Base-by-base conservation (phyloP, 2,797 vertebrate genomes). In the Danio choprae region DNA sequence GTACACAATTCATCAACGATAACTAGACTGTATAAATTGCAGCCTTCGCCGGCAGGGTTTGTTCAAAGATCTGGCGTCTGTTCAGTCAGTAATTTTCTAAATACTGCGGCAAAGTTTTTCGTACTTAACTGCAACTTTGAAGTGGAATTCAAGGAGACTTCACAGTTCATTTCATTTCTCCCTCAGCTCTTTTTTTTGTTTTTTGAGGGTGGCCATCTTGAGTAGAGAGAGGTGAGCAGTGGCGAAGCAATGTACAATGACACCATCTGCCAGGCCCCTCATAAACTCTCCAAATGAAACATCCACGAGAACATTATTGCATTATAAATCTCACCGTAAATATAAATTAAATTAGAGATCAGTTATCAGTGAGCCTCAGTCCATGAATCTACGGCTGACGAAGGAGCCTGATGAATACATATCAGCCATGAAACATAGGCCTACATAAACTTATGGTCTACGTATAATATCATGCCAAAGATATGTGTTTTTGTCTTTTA, bases 131-230 rank as follows among this genome's bases (percentile, higher is more conserved):
- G 16, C 60, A 86, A 86, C 82, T 87, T 87, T 85, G 77, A 87
- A 83, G 82, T 79, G 50, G 68, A 85, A 84, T 85, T 87, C 86
- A 87, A 87, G 84, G 86, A 85, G 77, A 87, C 80, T 82, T 82
- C 74, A 84, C 77, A 86, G 80, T 80, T 86, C 56, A 74, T 86
- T 84, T 84, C 6, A 58, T 86, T 86, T 82, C 77, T 80, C 80
- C 79, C 78, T 82, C 68, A 82, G 67, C 67, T 80, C 70, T 80
- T 81, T 29, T 29, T 29, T 29, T 29, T n/a, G n/a, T n/a, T 29
- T 29, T 84, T 73, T 62, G 74, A 68, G 80, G 59, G 63, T 22
- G 60, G 64, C 50, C 72, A 82, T 84, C 63, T 82, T 80, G 75
- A 74, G 63, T 63, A 68, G 63, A 62, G 77, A 82, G 74, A 71